These are phyloP conservation scores for Mus spretus DNA, from an alignment of 2,797 vertebrate genomes.

Conservation along the genomic window DNA sequence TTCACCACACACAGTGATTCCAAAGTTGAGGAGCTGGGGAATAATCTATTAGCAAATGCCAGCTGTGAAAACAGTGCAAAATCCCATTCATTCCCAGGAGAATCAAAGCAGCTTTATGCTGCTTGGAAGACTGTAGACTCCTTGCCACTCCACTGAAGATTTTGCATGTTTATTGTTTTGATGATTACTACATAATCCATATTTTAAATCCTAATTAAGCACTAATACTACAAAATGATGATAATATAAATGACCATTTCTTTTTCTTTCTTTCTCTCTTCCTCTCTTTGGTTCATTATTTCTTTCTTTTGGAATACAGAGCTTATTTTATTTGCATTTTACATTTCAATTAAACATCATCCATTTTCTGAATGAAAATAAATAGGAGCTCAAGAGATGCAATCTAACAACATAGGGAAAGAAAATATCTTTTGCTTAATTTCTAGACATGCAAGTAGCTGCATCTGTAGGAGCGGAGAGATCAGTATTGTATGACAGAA, in stretches of 20 bases:
- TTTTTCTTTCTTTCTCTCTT: background rate
- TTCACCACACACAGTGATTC: background rate
- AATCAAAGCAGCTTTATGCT: background rate
- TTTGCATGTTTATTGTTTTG: background rate
- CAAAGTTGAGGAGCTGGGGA: background rate
- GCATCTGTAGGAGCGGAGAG: background rate
- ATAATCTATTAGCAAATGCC: conserved; percentile 52
- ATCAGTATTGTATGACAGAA: background rate
- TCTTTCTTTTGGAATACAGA: background rate
- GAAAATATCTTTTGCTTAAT: background rate
- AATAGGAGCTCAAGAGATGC: background rate
- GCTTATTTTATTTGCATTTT: background rate
- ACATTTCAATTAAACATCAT: background rate
- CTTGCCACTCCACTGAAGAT: background rate
- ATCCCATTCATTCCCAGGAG: background rate
- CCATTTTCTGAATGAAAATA: background rate
- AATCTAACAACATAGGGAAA: background rate
- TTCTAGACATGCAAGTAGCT: background rate
- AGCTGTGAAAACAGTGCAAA: conserved; percentile 37
- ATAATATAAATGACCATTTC: background rate
- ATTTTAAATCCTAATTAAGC: background rate
- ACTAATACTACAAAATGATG: background rate
- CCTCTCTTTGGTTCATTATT: background rate
- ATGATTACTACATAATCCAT: background rate
- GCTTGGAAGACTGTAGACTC: background rate